A percentile compares a stretch with the other conserved stretches of the same genome.
Conservation (phyloP, 2,797 vertebrate species). For the Pelochelys cantorii region DNA sequence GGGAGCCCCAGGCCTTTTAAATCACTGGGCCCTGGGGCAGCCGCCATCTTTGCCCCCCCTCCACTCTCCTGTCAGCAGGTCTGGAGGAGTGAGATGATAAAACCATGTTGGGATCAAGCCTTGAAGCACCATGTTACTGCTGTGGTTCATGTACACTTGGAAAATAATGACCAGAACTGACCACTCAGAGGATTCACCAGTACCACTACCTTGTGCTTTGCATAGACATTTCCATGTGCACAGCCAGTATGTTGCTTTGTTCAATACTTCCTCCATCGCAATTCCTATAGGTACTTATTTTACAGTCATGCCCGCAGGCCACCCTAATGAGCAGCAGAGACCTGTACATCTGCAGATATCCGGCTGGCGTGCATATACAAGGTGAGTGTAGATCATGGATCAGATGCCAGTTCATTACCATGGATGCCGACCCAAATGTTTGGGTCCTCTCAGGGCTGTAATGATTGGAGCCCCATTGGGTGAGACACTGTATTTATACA, state of each 20-base stretch:
- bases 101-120: not conserved
- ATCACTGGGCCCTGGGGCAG: no score
- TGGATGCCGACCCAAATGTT: no score
- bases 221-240: not conserved
- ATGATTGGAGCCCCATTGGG: not conserved
- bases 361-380: no score
- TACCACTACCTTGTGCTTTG: not conserved
- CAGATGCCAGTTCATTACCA: no score
- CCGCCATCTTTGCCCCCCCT: no score
- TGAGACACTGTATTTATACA: not conserved
- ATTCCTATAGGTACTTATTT: not conserved
- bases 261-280: not conserved
- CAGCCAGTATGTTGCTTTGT: not conserved
- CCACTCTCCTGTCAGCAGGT: no score
- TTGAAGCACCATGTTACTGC: not conserved
- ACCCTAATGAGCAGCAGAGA: not conserved
- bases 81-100: not conserved
- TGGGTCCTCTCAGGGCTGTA: no score
- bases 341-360: no score
- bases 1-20: no score
- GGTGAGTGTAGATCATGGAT: no score
- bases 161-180: not conserved
- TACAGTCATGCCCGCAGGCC: not conserved
- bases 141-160: not conserved
- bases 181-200: not conserved